phyloP scores from a whole-genome alignment of 2,888 invertebrate genomes.

The Arrhopalites spinosus region DNA sequence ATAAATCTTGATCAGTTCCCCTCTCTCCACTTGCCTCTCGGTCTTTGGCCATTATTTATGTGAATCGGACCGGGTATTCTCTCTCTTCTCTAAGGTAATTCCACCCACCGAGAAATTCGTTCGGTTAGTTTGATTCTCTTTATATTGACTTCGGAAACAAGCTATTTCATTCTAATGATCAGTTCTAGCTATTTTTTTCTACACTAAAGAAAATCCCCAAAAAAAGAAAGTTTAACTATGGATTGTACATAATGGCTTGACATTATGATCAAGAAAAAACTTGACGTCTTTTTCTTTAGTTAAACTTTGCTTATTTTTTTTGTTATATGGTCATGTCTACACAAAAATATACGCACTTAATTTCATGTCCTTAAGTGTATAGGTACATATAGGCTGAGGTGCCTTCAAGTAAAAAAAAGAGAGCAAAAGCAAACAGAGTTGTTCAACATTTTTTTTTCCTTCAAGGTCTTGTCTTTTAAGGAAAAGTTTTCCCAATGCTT shows the following conservation, averaged over 20 bases:
- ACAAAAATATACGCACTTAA: too few relatives aligned
- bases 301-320: too few relatives aligned
- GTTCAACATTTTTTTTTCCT: neutral
- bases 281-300: neutral
- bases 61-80: constrained; percentile 11
- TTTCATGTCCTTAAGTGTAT: too few relatives aligned
- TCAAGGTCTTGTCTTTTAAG: neutral
- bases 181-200: neutral
- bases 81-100: constrained; percentile 15
- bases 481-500: too few relatives aligned
- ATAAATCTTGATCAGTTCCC: constrained; percentile 27
- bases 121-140: constrained; percentile 24
- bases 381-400: too few relatives aligned
- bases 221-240: neutral
- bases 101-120: constrained; percentile 36
- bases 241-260: neutral
- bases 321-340: too few relatives aligned
- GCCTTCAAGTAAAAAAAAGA: too few relatives aligned
- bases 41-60: constrained; percentile 21
- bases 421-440: too few relatives aligned
- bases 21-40: constrained; percentile 4
- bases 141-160: constrained; percentile 37
- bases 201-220: neutral
- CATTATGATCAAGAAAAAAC: neutral
- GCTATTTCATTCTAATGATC: constrained; percentile 24